Percentiles rank a stretch among this genome's conserved stretches.
Evolutionary conservation across 2,888 invertebrate species (phyloP).

Genomic region (Agrotis exclamationis): DNA sequence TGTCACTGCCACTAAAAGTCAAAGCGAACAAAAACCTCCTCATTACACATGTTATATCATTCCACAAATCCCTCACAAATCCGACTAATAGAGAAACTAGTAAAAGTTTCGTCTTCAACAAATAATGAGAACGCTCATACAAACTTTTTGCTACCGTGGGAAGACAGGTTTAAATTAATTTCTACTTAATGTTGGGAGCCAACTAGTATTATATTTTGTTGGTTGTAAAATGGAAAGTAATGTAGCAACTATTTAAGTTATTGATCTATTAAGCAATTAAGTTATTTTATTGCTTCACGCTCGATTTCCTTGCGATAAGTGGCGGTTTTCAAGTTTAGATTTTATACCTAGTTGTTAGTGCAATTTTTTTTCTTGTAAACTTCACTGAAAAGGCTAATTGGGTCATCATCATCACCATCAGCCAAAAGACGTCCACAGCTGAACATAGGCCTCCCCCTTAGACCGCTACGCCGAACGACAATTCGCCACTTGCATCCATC

Average conservation of each 20-base stretch:
- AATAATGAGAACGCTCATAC: constrained; percentile 45
- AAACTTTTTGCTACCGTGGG: constrained; percentile 66
- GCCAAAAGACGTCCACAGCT: too few species aligned
- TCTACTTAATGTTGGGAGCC: constrained; percentile 73
- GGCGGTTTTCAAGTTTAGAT: not conserved
- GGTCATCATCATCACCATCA: too few species aligned
- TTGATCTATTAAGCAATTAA: constrained; percentile 56
- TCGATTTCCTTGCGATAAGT: constrained; percentile 39
- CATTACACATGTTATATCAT: constrained; percentile 32
- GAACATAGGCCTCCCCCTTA: too few species aligned
- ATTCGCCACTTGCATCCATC: too few species aligned
- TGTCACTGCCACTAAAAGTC: not conserved
- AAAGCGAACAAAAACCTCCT: not conserved
- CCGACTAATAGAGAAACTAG: constrained; percentile 54
- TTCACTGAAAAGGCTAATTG: not conserved
- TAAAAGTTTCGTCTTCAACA: constrained; percentile 59
- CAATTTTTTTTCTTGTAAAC: not conserved
- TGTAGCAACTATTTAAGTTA: constrained; percentile 57
- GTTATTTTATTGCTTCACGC: constrained; percentile 45
- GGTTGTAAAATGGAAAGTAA: constrained; percentile 80
- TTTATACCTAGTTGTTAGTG: constrained; percentile 23
- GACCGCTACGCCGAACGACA: too few species aligned
- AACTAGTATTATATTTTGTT: constrained; percentile 73
- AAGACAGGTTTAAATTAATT: constrained; percentile 61
- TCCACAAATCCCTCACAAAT: constrained; percentile 47